Conservation (phyloP, 2,113 vertebrate genomes). For the Lepus americanus region DNA sequence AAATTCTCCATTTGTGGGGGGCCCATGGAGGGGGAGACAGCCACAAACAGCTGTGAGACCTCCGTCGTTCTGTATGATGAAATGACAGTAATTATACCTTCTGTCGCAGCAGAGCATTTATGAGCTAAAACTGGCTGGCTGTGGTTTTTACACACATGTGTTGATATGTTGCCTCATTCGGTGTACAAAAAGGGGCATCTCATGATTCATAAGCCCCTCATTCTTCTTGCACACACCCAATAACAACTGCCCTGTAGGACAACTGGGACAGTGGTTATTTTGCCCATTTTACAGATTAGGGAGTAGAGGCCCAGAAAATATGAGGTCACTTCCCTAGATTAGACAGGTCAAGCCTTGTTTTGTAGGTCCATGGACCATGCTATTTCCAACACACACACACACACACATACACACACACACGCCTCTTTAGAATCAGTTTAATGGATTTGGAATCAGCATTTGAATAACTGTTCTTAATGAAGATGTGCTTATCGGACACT, state of each 20-base stretch:
- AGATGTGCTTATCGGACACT: conserved; percentile 74
- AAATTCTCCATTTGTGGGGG: conserved; percentile 8
- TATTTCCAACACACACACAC: neutral
- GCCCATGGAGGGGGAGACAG: neutral
- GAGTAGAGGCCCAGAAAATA: neutral
- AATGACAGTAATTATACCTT: conserved; percentile 73
- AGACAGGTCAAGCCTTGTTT: neutral
- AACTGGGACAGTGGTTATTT: neutral
- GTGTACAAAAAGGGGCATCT: neutral
- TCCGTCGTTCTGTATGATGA: conserved; percentile 24
- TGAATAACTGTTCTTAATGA: conserved; percentile 37
- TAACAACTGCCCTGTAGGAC: fast-evolving
- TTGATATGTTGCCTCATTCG: neutral
- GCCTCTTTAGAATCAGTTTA: neutral
- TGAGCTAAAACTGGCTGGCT: neutral
- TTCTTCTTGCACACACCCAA: neutral
- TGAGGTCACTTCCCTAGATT: neutral
- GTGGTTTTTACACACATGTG: conserved; percentile 36
- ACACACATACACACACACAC: neutral
- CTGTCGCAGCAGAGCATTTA: conserved; percentile 41
- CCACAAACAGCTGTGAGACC: conserved; percentile 65
- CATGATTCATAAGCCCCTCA: neutral
- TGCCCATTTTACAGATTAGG: conserved; percentile 52
- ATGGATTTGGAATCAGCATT: conserved; percentile 36
- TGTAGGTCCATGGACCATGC: neutral